phyloP scores from a whole-genome alignment of 2,113 vertebrate species.

The Sigmodon hispidus region DNA sequence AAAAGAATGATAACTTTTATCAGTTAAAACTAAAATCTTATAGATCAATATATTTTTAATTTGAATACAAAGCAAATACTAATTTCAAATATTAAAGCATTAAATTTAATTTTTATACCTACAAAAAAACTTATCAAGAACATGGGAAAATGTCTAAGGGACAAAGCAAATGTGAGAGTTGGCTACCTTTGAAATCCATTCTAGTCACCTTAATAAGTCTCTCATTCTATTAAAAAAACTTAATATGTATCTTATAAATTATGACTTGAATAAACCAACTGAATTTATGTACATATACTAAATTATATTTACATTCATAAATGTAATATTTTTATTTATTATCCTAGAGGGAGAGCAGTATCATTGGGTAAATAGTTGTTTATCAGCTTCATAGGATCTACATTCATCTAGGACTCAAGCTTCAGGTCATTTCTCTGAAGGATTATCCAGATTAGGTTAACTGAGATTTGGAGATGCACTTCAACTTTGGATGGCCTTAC shows the following conservation, averaged over 20 bases:
- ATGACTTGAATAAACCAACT: slow-evolving; percentile 7
- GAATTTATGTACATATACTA: not conserved
- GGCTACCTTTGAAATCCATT: not conserved
- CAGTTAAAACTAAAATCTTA: slow-evolving; percentile 39
- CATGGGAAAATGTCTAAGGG: not conserved
- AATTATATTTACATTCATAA: not conserved
- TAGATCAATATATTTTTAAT: not conserved
- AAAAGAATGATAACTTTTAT: not conserved
- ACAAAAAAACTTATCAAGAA: not conserved
- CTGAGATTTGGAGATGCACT: not conserved
- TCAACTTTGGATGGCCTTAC: not conserved
- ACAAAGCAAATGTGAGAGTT: not conserved
- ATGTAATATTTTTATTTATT: not conserved
- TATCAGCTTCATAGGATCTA: not conserved
- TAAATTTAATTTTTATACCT: slow-evolving; percentile 11
- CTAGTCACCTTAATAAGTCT: not conserved
- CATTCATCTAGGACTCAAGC: not conserved
- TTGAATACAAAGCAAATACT: slow-evolving; percentile 16
- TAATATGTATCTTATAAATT: not conserved
- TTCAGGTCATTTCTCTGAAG: not conserved
- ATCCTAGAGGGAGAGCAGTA: not conserved
- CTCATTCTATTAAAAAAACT: not conserved
- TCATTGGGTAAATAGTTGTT: not conserved
- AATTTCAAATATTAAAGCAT: not conserved
- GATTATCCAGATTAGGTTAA: not conserved